Conservation (phyloP, 1,140 invertebrate species). For the Leptinotarsa undecemlineata region DNA sequence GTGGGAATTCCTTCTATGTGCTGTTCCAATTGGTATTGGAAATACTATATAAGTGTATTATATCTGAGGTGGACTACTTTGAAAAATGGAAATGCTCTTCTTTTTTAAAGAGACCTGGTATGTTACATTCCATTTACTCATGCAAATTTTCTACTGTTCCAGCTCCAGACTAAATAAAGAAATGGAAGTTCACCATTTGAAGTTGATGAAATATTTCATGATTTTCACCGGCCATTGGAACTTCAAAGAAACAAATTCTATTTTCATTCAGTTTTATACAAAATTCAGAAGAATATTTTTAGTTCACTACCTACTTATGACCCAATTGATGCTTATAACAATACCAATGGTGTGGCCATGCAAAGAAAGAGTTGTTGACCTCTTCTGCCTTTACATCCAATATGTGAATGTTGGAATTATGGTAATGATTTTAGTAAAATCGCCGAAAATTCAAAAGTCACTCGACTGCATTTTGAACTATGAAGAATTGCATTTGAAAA, state of each 20-base stretch:
- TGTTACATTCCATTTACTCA: no score
- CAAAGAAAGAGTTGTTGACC: not conserved
- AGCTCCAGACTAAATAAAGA: no score
- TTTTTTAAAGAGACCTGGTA: no score
- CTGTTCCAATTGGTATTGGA: no score
- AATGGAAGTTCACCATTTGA: not conserved
- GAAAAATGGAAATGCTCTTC: no score
- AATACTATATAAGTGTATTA: no score
- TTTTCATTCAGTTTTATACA: not conserved
- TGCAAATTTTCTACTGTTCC: no score
- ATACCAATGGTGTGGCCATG: not conserved
- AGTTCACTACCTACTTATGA: not conserved
- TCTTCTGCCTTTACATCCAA: not conserved
- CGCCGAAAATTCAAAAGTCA: not conserved
- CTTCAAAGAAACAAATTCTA: not conserved
- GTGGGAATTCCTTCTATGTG: no score
- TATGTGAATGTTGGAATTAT: not conserved
- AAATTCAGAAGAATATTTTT: not conserved
- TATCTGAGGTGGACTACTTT: no score
- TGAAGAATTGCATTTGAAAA: not conserved
- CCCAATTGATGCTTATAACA: not conserved
- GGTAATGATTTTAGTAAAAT: not conserved
- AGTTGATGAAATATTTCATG: not conserved
- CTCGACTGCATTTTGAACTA: constrained; percentile 2
- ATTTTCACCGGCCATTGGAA: not conserved